phyloP scores from a whole-genome alignment of 2,888 invertebrate species.

The Drosophila meridiana region DNA sequence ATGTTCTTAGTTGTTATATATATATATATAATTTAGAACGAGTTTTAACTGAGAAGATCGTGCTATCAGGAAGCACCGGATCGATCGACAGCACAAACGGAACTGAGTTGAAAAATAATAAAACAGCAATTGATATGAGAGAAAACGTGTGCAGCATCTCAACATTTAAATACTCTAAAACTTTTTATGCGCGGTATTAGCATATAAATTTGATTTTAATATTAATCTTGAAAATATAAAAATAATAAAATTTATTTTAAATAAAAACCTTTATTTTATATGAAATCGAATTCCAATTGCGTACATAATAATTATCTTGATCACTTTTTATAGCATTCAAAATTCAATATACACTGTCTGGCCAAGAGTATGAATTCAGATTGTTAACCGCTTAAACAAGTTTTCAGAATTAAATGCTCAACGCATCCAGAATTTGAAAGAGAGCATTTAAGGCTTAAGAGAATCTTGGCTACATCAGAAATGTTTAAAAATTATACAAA shows the following conservation, averaged over 20 bases:
- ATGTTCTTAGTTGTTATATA: neutral
- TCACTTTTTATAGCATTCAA: neutral
- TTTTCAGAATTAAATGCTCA: conserved; percentile 27
- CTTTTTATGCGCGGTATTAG: too few relatives aligned
- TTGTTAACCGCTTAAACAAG: conserved; percentile 23
- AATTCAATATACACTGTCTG: too few relatives aligned
- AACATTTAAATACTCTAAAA: conserved; percentile 14
- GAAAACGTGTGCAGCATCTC: neutral
- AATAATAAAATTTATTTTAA: neutral
- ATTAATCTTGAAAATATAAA: neutral
- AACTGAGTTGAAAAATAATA: conserved; percentile 48
- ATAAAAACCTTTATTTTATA: neutral
- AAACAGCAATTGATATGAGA: conserved; percentile 11
- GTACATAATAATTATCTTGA: too few relatives aligned
- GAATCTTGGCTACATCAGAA: neutral
- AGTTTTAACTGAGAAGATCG: conserved; percentile 6
- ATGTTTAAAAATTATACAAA: neutral
- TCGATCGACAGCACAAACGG: conserved; percentile 49
- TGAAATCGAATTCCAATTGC: too few relatives aligned
- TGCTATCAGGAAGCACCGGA: conserved; percentile 16
- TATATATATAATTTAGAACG: conserved; percentile 1
- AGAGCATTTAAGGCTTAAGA: conserved; percentile 6
- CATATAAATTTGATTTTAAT: too few relatives aligned
- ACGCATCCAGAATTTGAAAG: neutral
- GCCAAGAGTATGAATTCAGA: conserved; percentile 12